These are phyloP conservation scores for Austrofundulus limnaeus DNA, from an alignment of 2,113 vertebrate genomes.

Conservation along the genomic window DNA sequence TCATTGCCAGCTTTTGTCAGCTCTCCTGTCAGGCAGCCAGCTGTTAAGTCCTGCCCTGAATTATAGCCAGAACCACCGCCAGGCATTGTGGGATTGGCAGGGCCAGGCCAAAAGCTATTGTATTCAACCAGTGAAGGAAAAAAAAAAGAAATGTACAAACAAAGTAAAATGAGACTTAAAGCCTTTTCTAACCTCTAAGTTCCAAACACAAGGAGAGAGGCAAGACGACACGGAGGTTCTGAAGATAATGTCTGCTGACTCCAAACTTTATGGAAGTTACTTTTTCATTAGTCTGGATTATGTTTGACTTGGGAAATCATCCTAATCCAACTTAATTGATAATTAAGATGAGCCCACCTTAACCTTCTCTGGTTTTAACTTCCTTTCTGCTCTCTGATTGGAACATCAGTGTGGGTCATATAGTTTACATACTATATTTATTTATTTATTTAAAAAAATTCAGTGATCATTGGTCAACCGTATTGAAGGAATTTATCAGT, in stretches of 20 bases:
- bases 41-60: conserved; percentile 97
- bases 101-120: conserved; percentile 72
- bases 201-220: conserved; percentile 14
- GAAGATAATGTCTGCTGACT: not conserved
- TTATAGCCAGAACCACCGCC: conserved; percentile 86
- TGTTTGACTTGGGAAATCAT: too few relatives aligned
- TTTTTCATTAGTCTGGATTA: too few relatives aligned
- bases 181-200: conserved; percentile 19
- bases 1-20: conserved; percentile 96
- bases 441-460: too few relatives aligned
- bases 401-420: too few relatives aligned
- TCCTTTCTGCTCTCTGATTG: too few relatives aligned
- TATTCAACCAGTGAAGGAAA: conserved; percentile 57
- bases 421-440: too few relatives aligned
- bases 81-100: conserved; percentile 87
- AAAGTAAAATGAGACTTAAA: conserved; percentile 17
- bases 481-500: too few relatives aligned
- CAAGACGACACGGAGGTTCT: not conserved
- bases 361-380: too few relatives aligned
- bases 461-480: too few relatives aligned
- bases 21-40: conserved; percentile 94
- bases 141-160: conserved; percentile 4
- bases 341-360: too few relatives aligned
- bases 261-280: not conserved
- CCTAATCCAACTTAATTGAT: too few relatives aligned